A percentile compares a stretch with the other conserved stretches of the same genome.
phyloP scores from a whole-genome alignment of 1,140 invertebrate species.

The Potamilus streckersoni region DNA sequence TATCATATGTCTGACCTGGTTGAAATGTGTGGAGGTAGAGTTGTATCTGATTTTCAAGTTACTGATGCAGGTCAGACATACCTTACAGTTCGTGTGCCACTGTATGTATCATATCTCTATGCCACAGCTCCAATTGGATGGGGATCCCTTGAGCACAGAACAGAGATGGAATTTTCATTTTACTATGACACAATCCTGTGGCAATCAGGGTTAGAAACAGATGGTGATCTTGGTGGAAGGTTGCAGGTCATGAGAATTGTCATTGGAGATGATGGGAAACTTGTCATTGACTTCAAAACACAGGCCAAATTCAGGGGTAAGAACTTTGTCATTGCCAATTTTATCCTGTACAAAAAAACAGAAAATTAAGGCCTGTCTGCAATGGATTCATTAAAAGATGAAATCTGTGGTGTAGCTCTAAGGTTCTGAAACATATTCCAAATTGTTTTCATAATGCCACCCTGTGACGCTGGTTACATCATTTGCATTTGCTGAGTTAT shows the following conservation, averaged over 20 bases:
- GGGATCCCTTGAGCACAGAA: slow-evolving; percentile 69
- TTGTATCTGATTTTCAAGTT: slow-evolving; percentile 68
- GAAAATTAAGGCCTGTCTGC: no score
- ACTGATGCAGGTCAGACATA: slow-evolving; percentile 65
- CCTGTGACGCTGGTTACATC: no score
- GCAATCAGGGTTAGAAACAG: slow-evolving; percentile 64
- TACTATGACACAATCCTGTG: slow-evolving; percentile 68
- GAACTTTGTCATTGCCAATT: neutral
- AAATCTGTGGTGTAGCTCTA: no score
- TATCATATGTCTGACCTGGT: slow-evolving; percentile 70
- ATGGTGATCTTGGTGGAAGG: slow-evolving; percentile 61
- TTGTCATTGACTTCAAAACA: slow-evolving; percentile 69
- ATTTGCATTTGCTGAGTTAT: no score
- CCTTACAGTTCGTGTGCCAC: slow-evolving; percentile 68
- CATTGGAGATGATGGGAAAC: slow-evolving; percentile 65
- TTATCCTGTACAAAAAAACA: no score
- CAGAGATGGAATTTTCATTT: slow-evolving; percentile 70
- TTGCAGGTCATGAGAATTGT: slow-evolving; percentile 66
- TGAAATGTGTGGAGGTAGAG: slow-evolving; percentile 69
- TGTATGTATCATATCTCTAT: slow-evolving; percentile 70
- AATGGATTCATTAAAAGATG: no score
- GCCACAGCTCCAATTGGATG: slow-evolving; percentile 66
- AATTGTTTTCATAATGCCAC: no score
- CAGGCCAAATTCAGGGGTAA: slow-evolving; percentile 69
- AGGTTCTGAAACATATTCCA: no score